Conservation (phyloP, 1,140 invertebrate species). For the Achroia grisella region DNA sequence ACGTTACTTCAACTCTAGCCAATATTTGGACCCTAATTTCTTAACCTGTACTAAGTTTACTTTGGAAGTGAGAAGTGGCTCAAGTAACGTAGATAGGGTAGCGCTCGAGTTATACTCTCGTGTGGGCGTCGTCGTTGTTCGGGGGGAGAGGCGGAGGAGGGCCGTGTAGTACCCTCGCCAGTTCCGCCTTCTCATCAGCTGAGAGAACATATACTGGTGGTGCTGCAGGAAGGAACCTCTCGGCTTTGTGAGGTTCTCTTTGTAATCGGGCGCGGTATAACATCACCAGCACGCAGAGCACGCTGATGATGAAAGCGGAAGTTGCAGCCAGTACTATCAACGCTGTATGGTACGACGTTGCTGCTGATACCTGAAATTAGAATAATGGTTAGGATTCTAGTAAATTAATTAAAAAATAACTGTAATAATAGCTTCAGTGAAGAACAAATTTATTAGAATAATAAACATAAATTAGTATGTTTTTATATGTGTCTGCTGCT, state of each 20-base stretch:
- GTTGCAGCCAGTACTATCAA: conserved; percentile 80
- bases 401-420: too few species aligned
- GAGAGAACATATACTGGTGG: conserved; percentile 75
- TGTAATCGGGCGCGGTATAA: conserved; percentile 74
- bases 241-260: conserved; percentile 72
- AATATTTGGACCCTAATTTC: conserved; percentile 35
- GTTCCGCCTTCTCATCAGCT: conserved; percentile 69
- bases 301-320: conserved; percentile 82
- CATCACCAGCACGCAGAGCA: conserved; percentile 79
- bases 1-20: conserved; percentile 32
- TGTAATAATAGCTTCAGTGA: too few species aligned
- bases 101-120: conserved; percentile 40
- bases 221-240: conserved; percentile 70
- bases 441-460: too few species aligned
- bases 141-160: conserved; percentile 33
- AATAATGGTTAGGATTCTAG: neutral
- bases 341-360: conserved; percentile 81
- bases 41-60: conserved; percentile 32
- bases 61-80: conserved; percentile 1
- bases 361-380: conserved; percentile 69
- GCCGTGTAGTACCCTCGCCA: conserved; percentile 51
- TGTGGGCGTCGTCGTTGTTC: conserved; percentile 31
- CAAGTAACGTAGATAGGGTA: conserved; percentile 18
- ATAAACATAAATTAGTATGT: too few species aligned
- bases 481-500: too few species aligned